Evolutionary conservation across 2,797 vertebrate species (phyloP).

Genomic region (Silurus lanzhouensis): DNA sequence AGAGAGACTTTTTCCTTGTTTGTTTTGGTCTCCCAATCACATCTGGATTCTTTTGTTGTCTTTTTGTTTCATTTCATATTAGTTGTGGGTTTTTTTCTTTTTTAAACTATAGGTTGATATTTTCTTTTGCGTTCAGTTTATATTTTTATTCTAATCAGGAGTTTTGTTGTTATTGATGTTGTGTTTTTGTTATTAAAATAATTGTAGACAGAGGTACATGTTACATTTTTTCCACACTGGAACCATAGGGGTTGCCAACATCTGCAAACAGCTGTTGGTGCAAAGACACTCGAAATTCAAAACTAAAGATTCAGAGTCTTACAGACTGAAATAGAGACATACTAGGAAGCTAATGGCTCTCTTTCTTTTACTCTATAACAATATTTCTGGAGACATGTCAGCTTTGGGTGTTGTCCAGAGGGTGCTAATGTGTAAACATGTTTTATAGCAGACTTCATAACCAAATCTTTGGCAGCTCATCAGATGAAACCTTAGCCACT

Average conservation of each 20-base stretch:
- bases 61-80: not conserved
- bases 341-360: constrained; percentile 4
- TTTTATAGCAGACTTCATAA: constrained; percentile 70
- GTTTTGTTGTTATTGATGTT: not conserved
- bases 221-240: not conserved
- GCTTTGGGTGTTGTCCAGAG: constrained; percentile 55
- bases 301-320: not conserved
- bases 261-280: not conserved
- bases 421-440: constrained; percentile 70
- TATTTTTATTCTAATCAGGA: not conserved
- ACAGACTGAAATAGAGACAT: not conserved
- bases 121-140: not conserved
- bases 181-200: not conserved
- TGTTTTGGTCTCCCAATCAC: too few species aligned
- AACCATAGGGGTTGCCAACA: not conserved
- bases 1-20: too few species aligned
- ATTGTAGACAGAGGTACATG: not conserved
- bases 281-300: not conserved
- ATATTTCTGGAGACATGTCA: constrained; percentile 43
- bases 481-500: constrained; percentile 63
- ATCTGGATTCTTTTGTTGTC: not conserved
- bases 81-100: not conserved
- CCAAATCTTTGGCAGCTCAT: constrained; percentile 69
- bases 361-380: constrained; percentile 36
- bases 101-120: not conserved